Evolutionary conservation across 1,140 invertebrate species (phyloP).

Genomic region (Heterodera schachtii): DNA sequence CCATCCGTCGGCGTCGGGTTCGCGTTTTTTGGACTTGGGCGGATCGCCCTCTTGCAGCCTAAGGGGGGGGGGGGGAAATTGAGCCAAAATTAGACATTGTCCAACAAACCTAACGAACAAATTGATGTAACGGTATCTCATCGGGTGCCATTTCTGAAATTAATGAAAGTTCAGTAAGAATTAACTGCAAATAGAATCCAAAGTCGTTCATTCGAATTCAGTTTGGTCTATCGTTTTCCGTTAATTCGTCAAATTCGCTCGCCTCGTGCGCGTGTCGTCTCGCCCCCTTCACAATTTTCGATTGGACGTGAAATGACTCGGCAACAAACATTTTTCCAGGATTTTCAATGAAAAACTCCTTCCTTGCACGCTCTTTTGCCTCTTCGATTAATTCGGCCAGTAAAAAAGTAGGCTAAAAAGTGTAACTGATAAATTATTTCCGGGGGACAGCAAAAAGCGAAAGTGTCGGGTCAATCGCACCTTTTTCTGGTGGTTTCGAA

Average conservation of each 20-base stretch:
- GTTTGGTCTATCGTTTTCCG: not conserved
- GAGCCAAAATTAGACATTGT: constrained; percentile 16
- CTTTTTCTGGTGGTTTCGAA: constrained; percentile 51
- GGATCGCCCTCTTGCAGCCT: constrained; percentile 58
- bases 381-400: constrained; percentile 58
- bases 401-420: constrained; percentile 49
- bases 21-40: constrained; percentile 44
- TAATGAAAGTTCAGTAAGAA: not conserved
- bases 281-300: constrained; percentile 59
- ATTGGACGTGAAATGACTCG: constrained; percentile 58
- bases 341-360: constrained; percentile 59
- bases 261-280: constrained; percentile 59
- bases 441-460: not conserved
- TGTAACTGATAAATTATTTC: no score
- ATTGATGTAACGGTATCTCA: constrained; percentile 62
- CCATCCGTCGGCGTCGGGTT: constrained; percentile 53
- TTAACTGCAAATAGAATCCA: no score
- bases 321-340: constrained; percentile 62
- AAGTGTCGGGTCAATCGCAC: constrained; percentile 15
- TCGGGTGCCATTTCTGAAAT: constrained; percentile 45
- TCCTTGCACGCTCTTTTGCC: constrained; percentile 53
- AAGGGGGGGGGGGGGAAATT: constrained; percentile 9
- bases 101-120: constrained; percentile 51
- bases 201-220: no score
- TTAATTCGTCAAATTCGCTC: not conserved